These are phyloP conservation scores for Ichneumon xanthorius DNA, from an alignment of 2,888 invertebrate genomes.

Conservation along the genomic window DNA sequence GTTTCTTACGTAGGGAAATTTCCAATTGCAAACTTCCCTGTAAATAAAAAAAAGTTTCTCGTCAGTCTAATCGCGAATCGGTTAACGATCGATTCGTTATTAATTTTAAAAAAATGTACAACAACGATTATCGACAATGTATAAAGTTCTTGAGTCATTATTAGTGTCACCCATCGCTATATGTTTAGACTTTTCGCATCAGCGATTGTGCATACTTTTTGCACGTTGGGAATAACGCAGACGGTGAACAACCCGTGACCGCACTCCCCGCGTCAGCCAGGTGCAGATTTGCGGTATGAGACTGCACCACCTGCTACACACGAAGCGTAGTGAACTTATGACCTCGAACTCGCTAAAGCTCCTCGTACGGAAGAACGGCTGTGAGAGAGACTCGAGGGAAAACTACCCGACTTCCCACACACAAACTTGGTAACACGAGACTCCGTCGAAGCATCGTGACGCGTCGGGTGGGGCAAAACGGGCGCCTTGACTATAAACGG, in stretches of 20 bases:
- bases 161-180: background rate
- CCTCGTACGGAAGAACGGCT: constrained; percentile 41
- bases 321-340: constrained; percentile 64
- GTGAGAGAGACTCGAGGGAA: constrained; percentile 26
- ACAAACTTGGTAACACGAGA: background rate
- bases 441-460: background rate
- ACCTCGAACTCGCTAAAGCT: constrained; percentile 52
- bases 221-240: background rate
- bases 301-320: constrained; percentile 49
- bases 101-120: background rate
- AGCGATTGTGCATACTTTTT: background rate
- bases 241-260: background rate
- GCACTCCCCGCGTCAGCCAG: constrained; percentile 18
- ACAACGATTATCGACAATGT: background rate
- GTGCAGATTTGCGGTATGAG: constrained; percentile 17
- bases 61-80: background rate
- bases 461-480: background rate
- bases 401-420: background rate
- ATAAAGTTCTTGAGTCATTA: background rate
- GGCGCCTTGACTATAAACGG: background rate
- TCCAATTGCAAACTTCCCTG: background rate
- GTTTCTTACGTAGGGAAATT: too few species aligned
- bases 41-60: background rate
- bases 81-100: background rate
- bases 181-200: background rate